These are phyloP conservation scores for Griposia aprilina DNA, from an alignment of 2,888 invertebrate genomes.

Conservation along the genomic window DNA sequence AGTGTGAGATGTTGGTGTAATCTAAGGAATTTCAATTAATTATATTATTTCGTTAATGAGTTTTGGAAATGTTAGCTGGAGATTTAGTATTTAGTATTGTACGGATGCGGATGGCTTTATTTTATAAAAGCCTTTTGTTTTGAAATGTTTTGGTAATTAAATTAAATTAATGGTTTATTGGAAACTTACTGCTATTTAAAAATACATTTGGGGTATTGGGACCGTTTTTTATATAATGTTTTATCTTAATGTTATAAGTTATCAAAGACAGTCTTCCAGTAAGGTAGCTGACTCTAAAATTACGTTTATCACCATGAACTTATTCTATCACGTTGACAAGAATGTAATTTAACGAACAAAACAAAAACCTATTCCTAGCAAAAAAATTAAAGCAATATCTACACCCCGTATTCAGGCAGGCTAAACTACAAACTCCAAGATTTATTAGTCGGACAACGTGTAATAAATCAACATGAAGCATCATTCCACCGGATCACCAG, in stretches of 20 bases:
- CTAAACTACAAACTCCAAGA: slow-evolving; percentile 26
- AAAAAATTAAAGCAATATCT: background rate
- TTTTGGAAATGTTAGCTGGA: slow-evolving; percentile 68
- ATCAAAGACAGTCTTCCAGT: background rate
- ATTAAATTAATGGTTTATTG: slow-evolving; percentile 33
- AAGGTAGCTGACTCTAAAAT: background rate
- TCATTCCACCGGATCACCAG: slow-evolving; percentile 42
- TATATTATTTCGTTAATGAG: slow-evolving; percentile 81
- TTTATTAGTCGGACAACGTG: slow-evolving; percentile 42
- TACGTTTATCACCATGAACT: background rate
- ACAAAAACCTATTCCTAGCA: background rate
- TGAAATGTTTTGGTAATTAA: slow-evolving; percentile 54
- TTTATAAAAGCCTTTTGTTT: slow-evolving; percentile 59
- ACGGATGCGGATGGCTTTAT: slow-evolving; percentile 64
- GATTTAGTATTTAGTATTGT: slow-evolving; percentile 72
- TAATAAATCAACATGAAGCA: slow-evolving; percentile 57
- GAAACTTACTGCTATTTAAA: slow-evolving; percentile 20
- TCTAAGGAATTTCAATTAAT: slow-evolving; percentile 87
- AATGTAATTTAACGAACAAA: background rate
- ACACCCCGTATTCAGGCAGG: background rate
- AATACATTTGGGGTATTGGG: background rate
- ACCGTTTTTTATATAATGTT: background rate
- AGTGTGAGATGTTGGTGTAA: slow-evolving; percentile 85
- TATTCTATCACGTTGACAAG: background rate
- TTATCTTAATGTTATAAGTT: background rate